Evolutionary conservation across 1,140 invertebrate species (phyloP), one percentile per base, ranked within the genome.

Genomic region (Anthonomus grandis): DNA sequence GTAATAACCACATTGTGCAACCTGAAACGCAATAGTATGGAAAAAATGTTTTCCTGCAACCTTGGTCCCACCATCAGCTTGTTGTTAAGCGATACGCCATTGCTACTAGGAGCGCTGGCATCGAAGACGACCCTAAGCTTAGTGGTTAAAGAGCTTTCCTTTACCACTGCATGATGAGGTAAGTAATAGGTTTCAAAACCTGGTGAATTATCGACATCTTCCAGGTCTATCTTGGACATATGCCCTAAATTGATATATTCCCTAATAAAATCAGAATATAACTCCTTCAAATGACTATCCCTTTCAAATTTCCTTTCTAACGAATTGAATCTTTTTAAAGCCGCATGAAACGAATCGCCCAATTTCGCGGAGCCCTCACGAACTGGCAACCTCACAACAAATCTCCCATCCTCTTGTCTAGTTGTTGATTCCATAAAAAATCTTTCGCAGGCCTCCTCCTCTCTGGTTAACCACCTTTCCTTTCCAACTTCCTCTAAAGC

Each of bases 11-110:
- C 46, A 15, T 34, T 47, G 50, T 73, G 63, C 24, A 56, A 58
- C 13, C 72, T 57, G 47, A 73, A 75, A 5, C 65, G 42, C 1
- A 70, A 27, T 6, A 74, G 9, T 25, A 72, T 54, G 19, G 44
- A 22, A n/a, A 60, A 18, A 8, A 70, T 19, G 23, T 76, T 68
- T 36, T 69, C 54, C 49, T 76, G 72, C 5, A 77, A 48, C 42
- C n/a, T 70, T 6, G 74, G 72, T 4, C 75, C 74, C 0, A 53
- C 47, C 5, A 63, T 37, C 44, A 75, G 50, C 1, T 62, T 45
- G 24, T 75, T 67, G 63, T 76, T 77, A 6, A 76, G 50, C 18
- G 70, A 75, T 15, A 62, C 19, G n/a, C 71, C 71, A 9, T 70
- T 70, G 1, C 71, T 74, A 2, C 67, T 71, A 4, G 45, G 37